Conservation (phyloP, 2,888 invertebrate species). For the Achlya flavicornis region DNA sequence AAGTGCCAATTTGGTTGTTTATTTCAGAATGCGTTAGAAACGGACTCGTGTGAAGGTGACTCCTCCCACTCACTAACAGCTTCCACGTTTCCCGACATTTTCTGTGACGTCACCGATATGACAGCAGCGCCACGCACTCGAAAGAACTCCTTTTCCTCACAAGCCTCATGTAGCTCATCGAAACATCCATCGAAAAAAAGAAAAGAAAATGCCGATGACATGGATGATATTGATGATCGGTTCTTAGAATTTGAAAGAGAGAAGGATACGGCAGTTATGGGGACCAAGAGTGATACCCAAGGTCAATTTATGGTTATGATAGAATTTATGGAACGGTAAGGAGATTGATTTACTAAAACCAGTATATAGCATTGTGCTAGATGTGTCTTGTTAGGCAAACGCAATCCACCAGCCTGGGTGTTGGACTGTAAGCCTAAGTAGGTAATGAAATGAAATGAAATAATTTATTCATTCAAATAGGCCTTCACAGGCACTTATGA, state of each 20-base stretch:
- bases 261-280: slow-evolving; percentile 19
- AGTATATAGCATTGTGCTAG: no score
- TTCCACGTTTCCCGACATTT: background rate
- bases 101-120: background rate
- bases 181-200: slow-evolving; percentile 17
- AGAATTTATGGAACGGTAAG: no score
- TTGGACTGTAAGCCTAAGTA: no score
- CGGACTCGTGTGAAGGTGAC: background rate
- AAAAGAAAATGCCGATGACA: slow-evolving; percentile 17
- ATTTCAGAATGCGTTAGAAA: background rate
- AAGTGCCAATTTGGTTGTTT: background rate
- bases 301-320: no score
- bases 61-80: background rate
- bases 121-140: background rate
- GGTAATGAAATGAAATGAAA: no score
- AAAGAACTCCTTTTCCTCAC: slow-evolving; percentile 6
- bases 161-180: slow-evolving; percentile 13
- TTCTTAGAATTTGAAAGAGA: slow-evolving; percentile 34
- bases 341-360: no score
- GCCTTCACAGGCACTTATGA: no score
- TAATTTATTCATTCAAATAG: no score
- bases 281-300: no score
- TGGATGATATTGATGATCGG: slow-evolving; percentile 29
- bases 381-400: no score
- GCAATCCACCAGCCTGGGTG: no score